Conservation (phyloP, 2,797 vertebrate genomes). For the Arctocebus calabarensis region DNA sequence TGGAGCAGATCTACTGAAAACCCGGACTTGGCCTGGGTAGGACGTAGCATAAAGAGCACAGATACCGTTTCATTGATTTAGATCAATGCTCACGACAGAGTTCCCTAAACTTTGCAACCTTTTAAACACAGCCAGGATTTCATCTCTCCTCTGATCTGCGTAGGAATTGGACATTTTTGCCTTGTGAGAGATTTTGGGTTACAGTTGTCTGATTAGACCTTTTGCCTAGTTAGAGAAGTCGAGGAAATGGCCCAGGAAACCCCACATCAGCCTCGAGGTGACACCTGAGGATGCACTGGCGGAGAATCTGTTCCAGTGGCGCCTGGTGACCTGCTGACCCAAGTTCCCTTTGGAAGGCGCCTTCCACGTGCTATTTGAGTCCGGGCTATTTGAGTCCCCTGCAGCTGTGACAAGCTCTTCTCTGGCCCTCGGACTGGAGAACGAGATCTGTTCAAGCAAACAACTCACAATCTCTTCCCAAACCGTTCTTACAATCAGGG, state of each 20-base stretch:
- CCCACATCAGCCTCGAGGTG: not conserved
- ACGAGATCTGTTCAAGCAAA: not conserved
- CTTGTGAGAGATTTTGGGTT: not conserved
- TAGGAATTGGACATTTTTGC: not conserved
- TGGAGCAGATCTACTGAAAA: not conserved
- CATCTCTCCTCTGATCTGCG: not conserved
- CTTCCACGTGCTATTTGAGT: not conserved
- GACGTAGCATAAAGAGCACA: not conserved
- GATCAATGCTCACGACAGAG: not conserved
- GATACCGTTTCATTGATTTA: constrained; percentile 1
- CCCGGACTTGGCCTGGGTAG: not conserved
- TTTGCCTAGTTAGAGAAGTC: not conserved
- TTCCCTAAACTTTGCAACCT: not conserved
- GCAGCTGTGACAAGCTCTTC: not conserved
- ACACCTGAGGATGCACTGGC: not conserved
- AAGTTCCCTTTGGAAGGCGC: not conserved
- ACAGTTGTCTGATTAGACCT: not conserved
- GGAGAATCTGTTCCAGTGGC: not conserved
- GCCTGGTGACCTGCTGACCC: too few relatives aligned
- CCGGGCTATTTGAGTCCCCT: not conserved
- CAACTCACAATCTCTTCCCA: not conserved
- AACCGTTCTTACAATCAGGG: not conserved
- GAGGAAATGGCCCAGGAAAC: not conserved
- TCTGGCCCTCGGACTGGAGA: not conserved
- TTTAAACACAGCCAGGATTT: not conserved